These are phyloP conservation scores for Cynopterus sphinx DNA, from an alignment of 2,797 vertebrate species.

Conservation along the genomic window DNA sequence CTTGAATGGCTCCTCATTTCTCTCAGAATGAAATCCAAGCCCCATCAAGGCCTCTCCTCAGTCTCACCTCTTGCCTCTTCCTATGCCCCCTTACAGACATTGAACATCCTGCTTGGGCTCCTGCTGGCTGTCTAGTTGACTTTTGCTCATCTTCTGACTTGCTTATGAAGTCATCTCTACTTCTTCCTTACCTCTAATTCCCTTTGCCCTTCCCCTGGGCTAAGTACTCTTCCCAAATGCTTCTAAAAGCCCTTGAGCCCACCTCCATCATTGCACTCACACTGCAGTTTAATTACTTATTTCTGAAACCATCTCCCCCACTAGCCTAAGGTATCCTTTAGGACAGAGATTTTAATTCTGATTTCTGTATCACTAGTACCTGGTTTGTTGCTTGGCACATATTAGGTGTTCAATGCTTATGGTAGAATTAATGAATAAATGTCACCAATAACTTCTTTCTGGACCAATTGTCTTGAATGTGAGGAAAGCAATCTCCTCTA, in stretches of 20 bases:
- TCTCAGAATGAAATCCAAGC: not conserved
- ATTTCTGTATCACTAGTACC: not conserved
- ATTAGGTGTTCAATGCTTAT: not conserved
- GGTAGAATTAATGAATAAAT: not conserved
- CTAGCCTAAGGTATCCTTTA: not conserved
- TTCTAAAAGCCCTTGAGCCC: not conserved
- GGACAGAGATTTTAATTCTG: not conserved
- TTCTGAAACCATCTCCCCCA: not conserved
- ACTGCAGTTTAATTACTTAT: not conserved
- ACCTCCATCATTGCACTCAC: not conserved
- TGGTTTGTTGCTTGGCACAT: not conserved
- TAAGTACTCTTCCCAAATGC: not conserved
- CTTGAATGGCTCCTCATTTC: not conserved
- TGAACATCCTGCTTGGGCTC: not conserved
- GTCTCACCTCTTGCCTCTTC: not conserved
- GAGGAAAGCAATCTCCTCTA: not conserved
- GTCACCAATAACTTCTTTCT: not conserved
- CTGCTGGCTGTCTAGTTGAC: not conserved
- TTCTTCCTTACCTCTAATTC: not conserved
- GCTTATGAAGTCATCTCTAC: not conserved
- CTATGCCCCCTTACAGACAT: accelerated
- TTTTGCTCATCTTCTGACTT: not conserved
- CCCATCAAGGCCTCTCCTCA: not conserved
- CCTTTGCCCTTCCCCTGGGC: not conserved
- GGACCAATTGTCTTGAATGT: not conserved